phyloP scores from a whole-genome alignment of 2,113 vertebrate species.

The Pleuronectes platessa region DNA sequence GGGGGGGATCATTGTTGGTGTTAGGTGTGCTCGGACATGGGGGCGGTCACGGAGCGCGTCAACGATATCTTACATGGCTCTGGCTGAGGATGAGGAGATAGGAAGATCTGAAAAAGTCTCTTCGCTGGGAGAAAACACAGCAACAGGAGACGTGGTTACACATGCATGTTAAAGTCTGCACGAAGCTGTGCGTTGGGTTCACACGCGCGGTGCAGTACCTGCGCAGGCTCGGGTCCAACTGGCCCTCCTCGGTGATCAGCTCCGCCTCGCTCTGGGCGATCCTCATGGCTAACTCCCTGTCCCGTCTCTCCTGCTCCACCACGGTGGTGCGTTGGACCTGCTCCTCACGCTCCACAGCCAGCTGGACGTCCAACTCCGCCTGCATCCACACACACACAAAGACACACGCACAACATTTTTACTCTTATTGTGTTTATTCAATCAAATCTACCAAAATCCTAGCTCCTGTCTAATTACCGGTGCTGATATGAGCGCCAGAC shows the following conservation, averaged over 20 bases:
- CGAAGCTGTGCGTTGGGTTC: not conserved
- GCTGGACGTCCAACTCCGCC: slow-evolving; percentile 91
- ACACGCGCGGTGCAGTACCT: slow-evolving; percentile 82
- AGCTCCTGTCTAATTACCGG: slow-evolving; percentile 5
- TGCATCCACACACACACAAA: slow-evolving; percentile 65
- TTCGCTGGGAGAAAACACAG: slow-evolving; percentile 75
- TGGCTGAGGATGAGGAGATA: slow-evolving; percentile 73
- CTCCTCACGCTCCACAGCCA: slow-evolving; percentile 90
- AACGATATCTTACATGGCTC: slow-evolving; percentile 74
- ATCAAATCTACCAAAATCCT: slow-evolving; percentile 14
- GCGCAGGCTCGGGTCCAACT: slow-evolving; percentile 86
- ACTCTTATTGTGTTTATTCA: not conserved
- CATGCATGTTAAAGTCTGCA: slow-evolving; percentile 18
- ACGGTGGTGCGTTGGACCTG: slow-evolving; percentile 87
- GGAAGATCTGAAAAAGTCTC: slow-evolving; percentile 63
- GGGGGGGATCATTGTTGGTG: slow-evolving; percentile 20
- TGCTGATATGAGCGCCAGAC: slow-evolving; percentile 24
- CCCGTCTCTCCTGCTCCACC: slow-evolving; percentile 93
- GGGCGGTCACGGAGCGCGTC: slow-evolving; percentile 7
- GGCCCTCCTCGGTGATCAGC: slow-evolving; percentile 92
- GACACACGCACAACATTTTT: slow-evolving; percentile 12
- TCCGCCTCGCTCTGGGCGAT: slow-evolving; percentile 95
- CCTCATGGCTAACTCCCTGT: slow-evolving; percentile 94
- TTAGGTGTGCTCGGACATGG: slow-evolving; percentile 20
- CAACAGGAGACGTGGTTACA: slow-evolving; percentile 54